Base-by-base conservation (phyloP, 2,888 invertebrate species). In the Tenthredo distinguenda region DNA sequence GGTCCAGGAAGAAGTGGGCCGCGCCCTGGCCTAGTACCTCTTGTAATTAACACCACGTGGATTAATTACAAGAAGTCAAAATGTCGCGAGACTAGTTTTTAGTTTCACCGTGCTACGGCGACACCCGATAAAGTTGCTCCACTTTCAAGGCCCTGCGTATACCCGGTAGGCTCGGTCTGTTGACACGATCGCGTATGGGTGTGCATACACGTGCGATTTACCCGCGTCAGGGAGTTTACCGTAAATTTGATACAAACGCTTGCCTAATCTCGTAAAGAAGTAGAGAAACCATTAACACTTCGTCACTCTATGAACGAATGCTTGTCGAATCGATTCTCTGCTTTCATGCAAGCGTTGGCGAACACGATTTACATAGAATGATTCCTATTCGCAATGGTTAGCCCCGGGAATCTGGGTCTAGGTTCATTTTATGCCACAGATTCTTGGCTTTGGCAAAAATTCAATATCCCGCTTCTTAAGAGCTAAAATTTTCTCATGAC, bases 91-190 rank as follows among this genome's bases (percentile, higher is more conserved):
- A 62, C 88, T 88, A 87, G 85, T 47, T 84, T 89, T 88, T 89
- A 87, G 85, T 76, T 40, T 83, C 83, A 71, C 43, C 77, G 81
- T 26, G n/a, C 55, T 55, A n/a, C 55, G 5, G 26, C 84, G 90
- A 89, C 88, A 89, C 84, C 87, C 88, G 89, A 90, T 90, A 90
- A 90, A 88, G 87, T 90, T 88, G 90, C 87, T 90, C 90, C 87
- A 90, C 90, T 90, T 90, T 90, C 87, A 85, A 88, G 88, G 88
- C 86, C 86, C 86, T 86, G 76, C 71, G 43, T 84, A 43, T 72
- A 71, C 21, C 26, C 50, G 84, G 76, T 77, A 77, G 31, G 26
- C 18, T 50, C 21, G 55, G 43, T 21, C 12, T 43, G 72, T 74
- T 74, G 12, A 43, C 21, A 21, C 72, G 3, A n/a, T 74, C 72